Base-by-base conservation (phyloP, 2,888 invertebrate species). In the Carabus problematicus region DNA sequence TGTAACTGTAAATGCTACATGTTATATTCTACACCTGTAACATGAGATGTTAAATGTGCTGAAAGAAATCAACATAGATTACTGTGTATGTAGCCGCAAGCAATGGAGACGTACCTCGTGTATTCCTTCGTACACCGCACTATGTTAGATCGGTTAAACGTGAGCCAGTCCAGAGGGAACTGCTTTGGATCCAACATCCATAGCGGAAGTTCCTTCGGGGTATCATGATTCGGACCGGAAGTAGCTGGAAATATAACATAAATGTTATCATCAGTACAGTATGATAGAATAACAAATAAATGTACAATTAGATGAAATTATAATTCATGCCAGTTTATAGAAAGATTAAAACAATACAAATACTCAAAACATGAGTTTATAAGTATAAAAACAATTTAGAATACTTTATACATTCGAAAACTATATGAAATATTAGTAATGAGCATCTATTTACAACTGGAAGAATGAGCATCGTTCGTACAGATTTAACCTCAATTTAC, bases 81-180 rank as follows among this genome's bases (percentile, higher is more conserved):
- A 29, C 29, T 29, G 29, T 29, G 2, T 29, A 29, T 29, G 29
- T 29, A 29, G n/a, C 29, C 29, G 29, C n/a, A n/a, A 16, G 55
- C 29, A 56, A 19, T 40, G 18, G 7, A 8, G 19, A 67, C 59
- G 52, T 42, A 67, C 67, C 67, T 67, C 9, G 58, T 58, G 29
- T 67, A 67, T 18, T 67, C 54, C 49, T 60, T 67, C n/a, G 67
- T 67, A 40, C 52, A 60, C 9, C 52, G 42, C 7, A 52, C 45
- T 59, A 67, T 67, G 52, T 67, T 60, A 60, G 67, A 49, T 59
- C 60, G 58, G 43, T 60, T 59, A 42, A 54, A 14, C 16, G 59
- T 59, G 58, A 67, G 60, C 59, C 59, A 67, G 52, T 67, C 67
- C 18, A 60, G 60, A 14, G 54, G 60, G 43, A 67, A 67, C 49